phyloP scores from a whole-genome alignment of 2,888 invertebrate genomes.

The Danaus chrysippus region DNA sequence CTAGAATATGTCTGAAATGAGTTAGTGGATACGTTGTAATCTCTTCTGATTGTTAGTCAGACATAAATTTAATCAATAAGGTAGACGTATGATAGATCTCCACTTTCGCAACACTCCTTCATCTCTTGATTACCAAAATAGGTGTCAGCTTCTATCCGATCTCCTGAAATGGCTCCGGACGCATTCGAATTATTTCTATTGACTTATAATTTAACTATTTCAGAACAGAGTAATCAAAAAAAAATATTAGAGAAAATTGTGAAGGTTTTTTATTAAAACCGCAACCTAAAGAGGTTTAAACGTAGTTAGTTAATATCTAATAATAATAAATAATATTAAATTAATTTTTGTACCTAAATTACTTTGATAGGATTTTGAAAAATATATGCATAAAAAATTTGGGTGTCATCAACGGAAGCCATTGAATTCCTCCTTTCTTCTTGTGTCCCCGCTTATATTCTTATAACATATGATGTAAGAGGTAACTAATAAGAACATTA shows the following conservation, averaged over 20 bases:
- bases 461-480: constrained; percentile 10
- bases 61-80: constrained; percentile 59
- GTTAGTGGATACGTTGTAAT: constrained; percentile 25
- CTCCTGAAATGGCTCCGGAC: constrained; percentile 26
- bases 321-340: constrained; percentile 44
- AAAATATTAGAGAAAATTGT: constrained; percentile 34
- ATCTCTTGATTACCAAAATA: constrained; percentile 26
- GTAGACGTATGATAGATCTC: constrained; percentile 60
- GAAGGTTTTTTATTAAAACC: constrained; percentile 47
- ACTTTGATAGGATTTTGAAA: constrained; percentile 12
- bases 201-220: background rate
- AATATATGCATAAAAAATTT: constrained; percentile 16
- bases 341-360: background rate
- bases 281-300: constrained; percentile 40
- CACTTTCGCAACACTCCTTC: constrained; percentile 51
- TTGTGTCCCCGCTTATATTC: constrained; percentile 21
- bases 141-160: constrained; percentile 28
- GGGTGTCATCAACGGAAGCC: constrained; percentile 27
- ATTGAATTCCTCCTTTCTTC: constrained; percentile 25
- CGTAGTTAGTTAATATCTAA: constrained; percentile 59
- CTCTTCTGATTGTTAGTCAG: constrained; percentile 39
- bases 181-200: constrained; percentile 14
- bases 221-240: constrained; percentile 24
- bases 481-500: constrained; percentile 2
- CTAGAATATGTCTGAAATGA: constrained; percentile 18